A percentile compares a stretch with the other conserved stretches of the same genome.
Conservation (phyloP, 2,797 vertebrate genomes). For the Fundulus diaphanus region DNA sequence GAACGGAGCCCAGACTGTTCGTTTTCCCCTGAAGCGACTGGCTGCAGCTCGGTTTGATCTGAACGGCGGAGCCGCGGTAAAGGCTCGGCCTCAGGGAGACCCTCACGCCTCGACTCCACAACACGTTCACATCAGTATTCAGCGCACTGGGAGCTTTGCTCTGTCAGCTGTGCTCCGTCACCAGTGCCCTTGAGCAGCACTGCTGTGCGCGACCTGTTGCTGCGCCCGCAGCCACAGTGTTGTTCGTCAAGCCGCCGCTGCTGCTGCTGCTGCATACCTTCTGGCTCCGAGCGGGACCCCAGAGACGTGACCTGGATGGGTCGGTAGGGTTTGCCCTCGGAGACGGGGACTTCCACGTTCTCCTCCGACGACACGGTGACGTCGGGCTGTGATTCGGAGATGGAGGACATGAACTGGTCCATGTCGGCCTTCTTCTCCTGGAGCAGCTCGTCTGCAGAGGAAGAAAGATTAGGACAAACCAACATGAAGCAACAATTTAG, state of each 20-base stretch:
- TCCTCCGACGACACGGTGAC: slow-evolving; percentile 93
- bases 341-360: slow-evolving; percentile 85
- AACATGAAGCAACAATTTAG: not conserved
- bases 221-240: slow-evolving; percentile 19
- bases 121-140: slow-evolving; percentile 23
- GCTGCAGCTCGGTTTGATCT: slow-evolving; percentile 56
- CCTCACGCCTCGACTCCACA: slow-evolving; percentile 33
- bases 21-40: slow-evolving; percentile 49
- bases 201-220: slow-evolving; percentile 19
- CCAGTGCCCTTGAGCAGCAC: slow-evolving; percentile 39
- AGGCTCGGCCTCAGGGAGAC: slow-evolving; percentile 48
- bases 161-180: slow-evolving; percentile 18
- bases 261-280: slow-evolving; percentile 83
- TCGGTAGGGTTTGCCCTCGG: slow-evolving; percentile 88
- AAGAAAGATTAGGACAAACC: not conserved
- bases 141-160: slow-evolving; percentile 32
- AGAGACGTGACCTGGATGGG: slow-evolving; percentile 94
- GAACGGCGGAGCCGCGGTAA: slow-evolving; percentile 43
- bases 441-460: slow-evolving; percentile 88
- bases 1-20: slow-evolving; percentile 47
- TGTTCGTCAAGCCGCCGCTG: slow-evolving; percentile 10
- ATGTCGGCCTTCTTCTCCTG: slow-evolving; percentile 94
- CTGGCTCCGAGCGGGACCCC: slow-evolving; percentile 86
- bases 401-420: slow-evolving; percentile 95
- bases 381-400: slow-evolving; percentile 92